Evolutionary conservation across 2,888 invertebrate species (phyloP).

Genomic region (Trichopria drosophilae): DNA sequence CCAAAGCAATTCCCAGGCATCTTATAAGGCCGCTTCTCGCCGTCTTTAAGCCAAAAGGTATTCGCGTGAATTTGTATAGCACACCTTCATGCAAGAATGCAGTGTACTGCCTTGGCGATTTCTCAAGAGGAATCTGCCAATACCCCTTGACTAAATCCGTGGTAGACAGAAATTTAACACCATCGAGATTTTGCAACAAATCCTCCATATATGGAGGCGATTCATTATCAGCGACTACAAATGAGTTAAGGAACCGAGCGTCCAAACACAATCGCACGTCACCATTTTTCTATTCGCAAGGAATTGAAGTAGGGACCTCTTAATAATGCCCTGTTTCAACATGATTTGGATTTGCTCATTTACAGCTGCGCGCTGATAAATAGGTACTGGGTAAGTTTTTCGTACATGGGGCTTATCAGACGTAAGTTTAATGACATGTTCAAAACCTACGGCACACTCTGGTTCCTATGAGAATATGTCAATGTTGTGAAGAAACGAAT

Average conservation of each 20-base stretch:
- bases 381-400: slow-evolving; percentile 42
- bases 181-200: slow-evolving; percentile 22
- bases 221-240: slow-evolving; percentile 40
- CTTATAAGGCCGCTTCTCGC: no score
- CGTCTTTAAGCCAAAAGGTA: no score
- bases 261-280: slow-evolving; percentile 36
- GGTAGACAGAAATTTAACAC: slow-evolving; percentile 25
- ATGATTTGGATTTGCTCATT: slow-evolving; percentile 37
- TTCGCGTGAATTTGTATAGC: no score
- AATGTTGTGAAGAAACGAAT: neutral
- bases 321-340: slow-evolving; percentile 39
- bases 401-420: slow-evolving; percentile 33
- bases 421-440: slow-evolving; percentile 36
- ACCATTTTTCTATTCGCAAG: slow-evolving; percentile 40
- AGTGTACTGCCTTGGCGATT: no score
- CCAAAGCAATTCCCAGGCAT: no score
- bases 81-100: no score
- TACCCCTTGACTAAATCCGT: slow-evolving; percentile 33
- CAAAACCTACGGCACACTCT: slow-evolving; percentile 25
- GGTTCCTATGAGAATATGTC: slow-evolving; percentile 10
- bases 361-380: slow-evolving; percentile 35
- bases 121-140: no score
- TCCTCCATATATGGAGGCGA: slow-evolving; percentile 26
- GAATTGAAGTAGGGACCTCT: slow-evolving; percentile 41
- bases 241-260: slow-evolving; percentile 39